These are phyloP conservation scores for Hydrolagus affinis DNA, from an alignment of 2,113 vertebrate genomes.

Conservation along the genomic window DNA sequence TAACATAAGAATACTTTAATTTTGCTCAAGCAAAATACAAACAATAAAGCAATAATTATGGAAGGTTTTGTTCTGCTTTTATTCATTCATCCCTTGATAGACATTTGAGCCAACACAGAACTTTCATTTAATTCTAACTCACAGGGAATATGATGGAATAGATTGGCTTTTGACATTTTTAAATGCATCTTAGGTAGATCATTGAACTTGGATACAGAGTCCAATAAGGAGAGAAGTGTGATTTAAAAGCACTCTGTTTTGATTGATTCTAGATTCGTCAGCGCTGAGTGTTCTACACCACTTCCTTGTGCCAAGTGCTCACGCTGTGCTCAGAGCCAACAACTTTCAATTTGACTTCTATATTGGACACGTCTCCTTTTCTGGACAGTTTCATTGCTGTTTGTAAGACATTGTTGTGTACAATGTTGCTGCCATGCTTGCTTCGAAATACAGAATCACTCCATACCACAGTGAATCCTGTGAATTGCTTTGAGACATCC, in stretches of 20 bases:
- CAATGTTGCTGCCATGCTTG: too few species aligned
- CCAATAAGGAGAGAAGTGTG: background rate
- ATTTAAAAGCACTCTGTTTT: background rate
- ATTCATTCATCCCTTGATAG: background rate
- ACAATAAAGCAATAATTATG: too few species aligned
- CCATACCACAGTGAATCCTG: too few species aligned
- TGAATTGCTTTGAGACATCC: too few species aligned
- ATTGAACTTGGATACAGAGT: background rate
- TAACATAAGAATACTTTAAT: background rate
- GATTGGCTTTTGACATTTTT: background rate
- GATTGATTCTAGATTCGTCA: background rate
- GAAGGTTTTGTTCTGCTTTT: too few species aligned
- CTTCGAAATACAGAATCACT: too few species aligned
- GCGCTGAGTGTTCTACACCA: background rate
- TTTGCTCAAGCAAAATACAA: too few species aligned
- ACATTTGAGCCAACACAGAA: background rate
- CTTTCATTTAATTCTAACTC: background rate
- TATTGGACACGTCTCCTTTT: background rate
- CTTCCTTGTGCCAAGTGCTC: background rate
- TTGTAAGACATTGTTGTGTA: too few species aligned
- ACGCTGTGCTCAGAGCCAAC: background rate
- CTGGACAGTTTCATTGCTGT: too few species aligned
- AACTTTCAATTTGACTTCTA: background rate
- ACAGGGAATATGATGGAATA: background rate
- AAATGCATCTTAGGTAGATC: background rate